phyloP scores from a whole-genome alignment of 2,113 vertebrate species.

The Ardeotis arabs region DNA sequence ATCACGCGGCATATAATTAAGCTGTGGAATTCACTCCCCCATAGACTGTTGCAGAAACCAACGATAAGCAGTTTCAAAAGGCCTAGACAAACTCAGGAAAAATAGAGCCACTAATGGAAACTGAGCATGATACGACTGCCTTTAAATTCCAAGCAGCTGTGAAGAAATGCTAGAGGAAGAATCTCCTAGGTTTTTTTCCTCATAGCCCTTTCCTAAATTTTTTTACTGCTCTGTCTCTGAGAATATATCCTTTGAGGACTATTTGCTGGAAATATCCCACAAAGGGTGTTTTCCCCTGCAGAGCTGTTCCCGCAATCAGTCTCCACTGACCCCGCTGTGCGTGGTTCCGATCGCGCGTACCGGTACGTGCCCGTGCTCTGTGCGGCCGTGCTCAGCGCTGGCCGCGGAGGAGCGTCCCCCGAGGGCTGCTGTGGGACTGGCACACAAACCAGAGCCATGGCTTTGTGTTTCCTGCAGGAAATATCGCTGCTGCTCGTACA shows the following conservation, averaged over 20 bases:
- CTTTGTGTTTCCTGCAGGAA: not conserved
- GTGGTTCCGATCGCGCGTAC: accelerated
- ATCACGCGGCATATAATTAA: not conserved
- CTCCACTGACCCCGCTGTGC: not conserved
- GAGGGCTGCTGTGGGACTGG: not conserved
- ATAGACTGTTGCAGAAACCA: not conserved
- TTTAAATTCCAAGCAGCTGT: not conserved
- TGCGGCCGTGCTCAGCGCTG: not conserved
- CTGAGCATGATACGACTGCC: not conserved
- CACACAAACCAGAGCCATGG: not conserved
- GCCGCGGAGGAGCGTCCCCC: not conserved
- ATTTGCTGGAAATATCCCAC: too few species aligned
- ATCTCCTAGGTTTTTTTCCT: accelerated
- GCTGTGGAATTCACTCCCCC: not conserved
- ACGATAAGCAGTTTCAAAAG: not conserved
- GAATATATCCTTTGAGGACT: too few species aligned
- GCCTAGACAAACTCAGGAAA: not conserved
- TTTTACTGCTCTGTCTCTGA: too few species aligned
- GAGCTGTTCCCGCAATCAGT: too few species aligned
- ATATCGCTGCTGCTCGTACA: too few species aligned
- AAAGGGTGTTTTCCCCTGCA: too few species aligned
- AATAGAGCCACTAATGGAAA: not conserved
- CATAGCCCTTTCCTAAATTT: not conserved
- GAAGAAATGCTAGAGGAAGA: not conserved
- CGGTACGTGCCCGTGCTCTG: accelerated